Conservation (phyloP, 1,140 invertebrate genomes). For the Camponotus pennsylvanicus region DNA sequence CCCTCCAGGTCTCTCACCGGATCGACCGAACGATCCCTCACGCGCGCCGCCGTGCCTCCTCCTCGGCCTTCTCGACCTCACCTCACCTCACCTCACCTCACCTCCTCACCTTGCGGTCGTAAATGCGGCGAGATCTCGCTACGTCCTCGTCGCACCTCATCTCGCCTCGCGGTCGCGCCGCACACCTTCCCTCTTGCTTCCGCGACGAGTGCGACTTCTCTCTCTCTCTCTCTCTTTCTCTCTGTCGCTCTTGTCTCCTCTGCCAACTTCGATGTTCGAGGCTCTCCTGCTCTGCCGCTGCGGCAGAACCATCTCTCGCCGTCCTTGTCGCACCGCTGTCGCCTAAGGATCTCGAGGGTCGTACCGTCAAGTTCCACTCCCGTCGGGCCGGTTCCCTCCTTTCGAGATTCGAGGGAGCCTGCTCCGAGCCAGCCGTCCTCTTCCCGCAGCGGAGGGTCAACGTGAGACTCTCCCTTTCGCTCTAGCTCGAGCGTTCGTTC, state of each 20-base stretch:
- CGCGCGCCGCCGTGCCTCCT: conserved; percentile 69
- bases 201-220: conserved; percentile 20
- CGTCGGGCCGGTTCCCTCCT: conserved; percentile 71
- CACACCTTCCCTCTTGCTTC: conserved; percentile 42
- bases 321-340: conserved; percentile 54
- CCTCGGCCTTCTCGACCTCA: conserved; percentile 50
- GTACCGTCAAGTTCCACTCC: conserved; percentile 67
- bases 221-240: conserved; percentile 1
- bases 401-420: conserved; percentile 52
- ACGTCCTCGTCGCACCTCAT: conserved; percentile 47
- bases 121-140: conserved; percentile 66
- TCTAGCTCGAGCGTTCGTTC: background rate
- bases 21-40: conserved; percentile 66
- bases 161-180: conserved; percentile 64
- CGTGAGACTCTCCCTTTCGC: conserved; percentile 3
- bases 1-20: conserved; percentile 17
- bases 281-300: conserved; percentile 38
- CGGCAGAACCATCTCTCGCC: conserved; percentile 31
- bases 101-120: conserved; percentile 69
- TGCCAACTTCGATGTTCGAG: conserved; percentile 15
- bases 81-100: conserved; percentile 70
- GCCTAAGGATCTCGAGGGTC: conserved; percentile 65
- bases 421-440: conserved; percentile 2
- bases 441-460: conserved; percentile 18
- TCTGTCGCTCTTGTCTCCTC: background rate